These are phyloP conservation scores for Gobio gobio DNA, from an alignment of 2,113 vertebrate genomes.

Conservation along the genomic window DNA sequence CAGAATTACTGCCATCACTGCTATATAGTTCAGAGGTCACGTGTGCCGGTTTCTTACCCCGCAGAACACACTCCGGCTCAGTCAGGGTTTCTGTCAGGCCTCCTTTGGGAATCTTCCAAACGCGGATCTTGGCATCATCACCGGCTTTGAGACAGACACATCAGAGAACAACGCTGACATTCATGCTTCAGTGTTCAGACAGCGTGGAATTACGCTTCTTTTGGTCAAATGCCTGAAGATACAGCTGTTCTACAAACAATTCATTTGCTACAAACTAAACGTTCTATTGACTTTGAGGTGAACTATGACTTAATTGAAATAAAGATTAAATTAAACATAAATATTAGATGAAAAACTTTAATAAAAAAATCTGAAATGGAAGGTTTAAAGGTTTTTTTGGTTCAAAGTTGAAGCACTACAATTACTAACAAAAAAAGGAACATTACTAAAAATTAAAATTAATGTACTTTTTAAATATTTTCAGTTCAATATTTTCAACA, in stretches of 20 bases:
- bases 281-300: neutral
- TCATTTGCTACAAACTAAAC: neutral
- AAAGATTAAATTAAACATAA: no score
- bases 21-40: neutral
- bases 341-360: no score
- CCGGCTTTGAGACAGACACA: slow-evolving; percentile 74
- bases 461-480: no score
- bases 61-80: slow-evolving; percentile 81
- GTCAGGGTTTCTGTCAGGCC: slow-evolving; percentile 83
- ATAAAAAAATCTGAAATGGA: no score
- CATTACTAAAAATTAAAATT: no score
- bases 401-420: no score
- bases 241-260: neutral
- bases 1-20: no score
- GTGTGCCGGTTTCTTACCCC: slow-evolving; percentile 75
- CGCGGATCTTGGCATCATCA: slow-evolving; percentile 90
- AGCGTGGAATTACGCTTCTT: neutral
- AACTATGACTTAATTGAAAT: neutral
- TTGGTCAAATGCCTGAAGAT: neutral
- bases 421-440: no score
- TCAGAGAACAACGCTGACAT: neutral
- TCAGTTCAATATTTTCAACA: no score
- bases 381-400: no score
- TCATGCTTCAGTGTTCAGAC: slow-evolving; percentile 1
- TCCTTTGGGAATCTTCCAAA: slow-evolving; percentile 85